Conservation (phyloP, 2,113 vertebrate genomes). For the Atherinomorus stipes region DNA sequence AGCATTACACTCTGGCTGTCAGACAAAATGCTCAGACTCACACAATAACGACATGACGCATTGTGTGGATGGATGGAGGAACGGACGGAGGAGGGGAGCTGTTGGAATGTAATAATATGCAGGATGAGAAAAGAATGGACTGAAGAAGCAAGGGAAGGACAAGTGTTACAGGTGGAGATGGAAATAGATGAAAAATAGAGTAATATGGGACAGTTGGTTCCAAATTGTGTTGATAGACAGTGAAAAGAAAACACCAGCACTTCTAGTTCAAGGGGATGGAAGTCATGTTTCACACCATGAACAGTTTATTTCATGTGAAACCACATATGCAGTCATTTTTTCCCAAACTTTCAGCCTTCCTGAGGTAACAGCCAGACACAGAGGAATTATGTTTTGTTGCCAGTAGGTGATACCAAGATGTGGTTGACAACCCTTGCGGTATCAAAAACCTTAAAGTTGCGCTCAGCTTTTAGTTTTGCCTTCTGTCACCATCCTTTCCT, state of each 20-base stretch:
- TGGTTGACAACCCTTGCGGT: slow-evolving; percentile 34
- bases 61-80: slow-evolving; percentile 32
- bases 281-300: slow-evolving; percentile 65
- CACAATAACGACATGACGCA: slow-evolving; percentile 59
- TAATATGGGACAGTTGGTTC: slow-evolving; percentile 27
- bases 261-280: slow-evolving; percentile 21
- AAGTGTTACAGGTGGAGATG: slow-evolving; percentile 13
- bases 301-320: slow-evolving; percentile 44
- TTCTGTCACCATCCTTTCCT: slow-evolving; percentile 27
- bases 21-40: slow-evolving; percentile 56
- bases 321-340: slow-evolving; percentile 78
- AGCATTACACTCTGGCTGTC: slow-evolving; percentile 68
- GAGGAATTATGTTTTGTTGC: slow-evolving; percentile 57
- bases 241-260: background rate
- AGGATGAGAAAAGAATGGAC: background rate
- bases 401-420: slow-evolving; percentile 60
- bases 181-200: slow-evolving; percentile 13
- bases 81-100: slow-evolving; percentile 28
- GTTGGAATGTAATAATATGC: slow-evolving; percentile 33
- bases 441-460: slow-evolving; percentile 9
- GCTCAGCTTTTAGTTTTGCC: slow-evolving; percentile 12
- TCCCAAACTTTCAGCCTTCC: slow-evolving; percentile 63
- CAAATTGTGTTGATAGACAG: background rate
- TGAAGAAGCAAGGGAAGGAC: background rate
- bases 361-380: slow-evolving; percentile 68